These are phyloP conservation scores for Coreoperca whiteheadi DNA, from an alignment of 2,113 vertebrate genomes.

Conservation along the genomic window DNA sequence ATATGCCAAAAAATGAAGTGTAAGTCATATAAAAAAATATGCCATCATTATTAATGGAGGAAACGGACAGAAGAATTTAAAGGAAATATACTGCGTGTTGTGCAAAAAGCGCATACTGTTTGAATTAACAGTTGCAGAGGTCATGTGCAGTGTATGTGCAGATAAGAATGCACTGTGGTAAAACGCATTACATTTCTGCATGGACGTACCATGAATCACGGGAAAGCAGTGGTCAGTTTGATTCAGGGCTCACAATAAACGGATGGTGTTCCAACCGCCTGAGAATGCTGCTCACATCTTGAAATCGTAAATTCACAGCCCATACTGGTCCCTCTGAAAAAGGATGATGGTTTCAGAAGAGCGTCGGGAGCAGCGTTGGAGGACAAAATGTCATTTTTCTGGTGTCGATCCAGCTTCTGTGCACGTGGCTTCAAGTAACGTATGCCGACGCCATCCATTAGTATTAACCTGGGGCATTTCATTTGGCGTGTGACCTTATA, in stretches of 20 bases:
- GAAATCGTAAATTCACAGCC: constrained; percentile 73
- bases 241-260: constrained; percentile 57
- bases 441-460: neutral
- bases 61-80: constrained; percentile 9
- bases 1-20: constrained; percentile 20
- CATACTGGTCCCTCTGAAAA: constrained; percentile 47
- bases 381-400: constrained; percentile 24
- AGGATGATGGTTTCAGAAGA: constrained; percentile 58
- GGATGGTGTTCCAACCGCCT: constrained; percentile 55
- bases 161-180: constrained; percentile 64
- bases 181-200: constrained; percentile 50
- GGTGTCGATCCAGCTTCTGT: constrained; percentile 23
- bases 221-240: constrained; percentile 63
- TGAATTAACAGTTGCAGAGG: constrained; percentile 49
- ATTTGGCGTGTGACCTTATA: neutral
- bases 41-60: constrained; percentile 14
- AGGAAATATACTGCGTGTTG: constrained; percentile 22
- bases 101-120: constrained; percentile 42
- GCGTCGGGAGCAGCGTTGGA: constrained; percentile 21
- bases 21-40: constrained; percentile 16
- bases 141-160: constrained; percentile 15
- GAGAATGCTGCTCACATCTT: constrained; percentile 69
- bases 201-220: constrained; percentile 58
- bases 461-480: neutral
- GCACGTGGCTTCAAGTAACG: neutral